A percentile compares a stretch with the other conserved stretches of the same genome.
These are phyloP conservation scores for Aphelenchoides fujianensis DNA, from an alignment of 1,140 invertebrate species.

Conservation along the genomic window DNA sequence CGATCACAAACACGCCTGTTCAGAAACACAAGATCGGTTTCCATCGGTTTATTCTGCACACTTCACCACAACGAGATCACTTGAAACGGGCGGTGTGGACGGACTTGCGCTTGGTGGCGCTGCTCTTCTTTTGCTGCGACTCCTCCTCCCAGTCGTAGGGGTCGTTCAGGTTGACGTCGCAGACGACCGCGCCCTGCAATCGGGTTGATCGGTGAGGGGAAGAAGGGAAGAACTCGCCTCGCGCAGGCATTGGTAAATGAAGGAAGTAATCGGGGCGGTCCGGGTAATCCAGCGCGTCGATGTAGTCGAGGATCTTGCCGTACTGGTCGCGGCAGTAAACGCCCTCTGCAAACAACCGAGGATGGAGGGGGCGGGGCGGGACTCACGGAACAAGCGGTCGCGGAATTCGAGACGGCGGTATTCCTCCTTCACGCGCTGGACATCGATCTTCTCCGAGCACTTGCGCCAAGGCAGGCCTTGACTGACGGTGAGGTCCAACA, in stretches of 20 bases:
- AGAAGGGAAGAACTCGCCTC: no score
- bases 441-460: conserved; percentile 43
- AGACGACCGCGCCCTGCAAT: conserved; percentile 15
- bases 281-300: conserved; percentile 32
- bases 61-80: neutral
- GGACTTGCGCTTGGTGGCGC: neutral
- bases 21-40: no score
- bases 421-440: conserved; percentile 31
- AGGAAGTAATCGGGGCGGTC: conserved; percentile 48
- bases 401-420: conserved; percentile 16
- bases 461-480: conserved; percentile 38
- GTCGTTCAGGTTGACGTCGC: conserved; percentile 12
- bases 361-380: no score
- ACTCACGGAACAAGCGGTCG: conserved; percentile 17
- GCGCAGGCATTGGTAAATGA: no score
- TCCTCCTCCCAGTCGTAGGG: conserved; percentile 32
- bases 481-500: conserved; percentile 36
- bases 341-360: no score
- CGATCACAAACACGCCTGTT: no score
- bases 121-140: neutral
- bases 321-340: conserved; percentile 29
- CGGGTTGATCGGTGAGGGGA: no score
- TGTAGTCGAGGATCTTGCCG: conserved; percentile 33
- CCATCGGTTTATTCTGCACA: no score
- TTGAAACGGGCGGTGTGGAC: neutral